phyloP scores from a whole-genome alignment of 2,797 vertebrate genomes.

The Eulemur albifrons region DNA sequence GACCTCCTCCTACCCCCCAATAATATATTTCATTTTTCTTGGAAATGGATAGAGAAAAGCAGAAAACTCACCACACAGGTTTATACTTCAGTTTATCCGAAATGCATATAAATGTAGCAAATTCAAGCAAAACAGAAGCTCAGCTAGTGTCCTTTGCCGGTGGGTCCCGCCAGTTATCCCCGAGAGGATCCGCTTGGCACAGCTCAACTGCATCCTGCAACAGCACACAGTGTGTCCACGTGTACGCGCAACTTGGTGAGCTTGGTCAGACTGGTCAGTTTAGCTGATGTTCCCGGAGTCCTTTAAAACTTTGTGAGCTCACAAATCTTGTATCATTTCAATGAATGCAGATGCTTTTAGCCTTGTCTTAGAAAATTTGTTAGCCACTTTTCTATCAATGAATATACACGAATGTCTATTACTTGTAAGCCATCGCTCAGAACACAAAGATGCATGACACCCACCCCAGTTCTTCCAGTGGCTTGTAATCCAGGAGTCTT shows the following conservation, averaged over 20 bases:
- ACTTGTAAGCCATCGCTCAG: neutral
- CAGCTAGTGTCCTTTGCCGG: neutral
- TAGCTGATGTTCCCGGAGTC: neutral
- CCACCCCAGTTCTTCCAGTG: neutral
- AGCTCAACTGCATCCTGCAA: neutral
- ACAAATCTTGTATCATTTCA: neutral
- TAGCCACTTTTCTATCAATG: neutral
- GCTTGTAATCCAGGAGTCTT: neutral
- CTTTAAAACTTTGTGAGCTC: neutral
- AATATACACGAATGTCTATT: neutral
- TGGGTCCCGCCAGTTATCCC: neutral
- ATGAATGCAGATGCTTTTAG: neutral
- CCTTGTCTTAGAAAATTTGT: neutral
- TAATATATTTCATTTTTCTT: neutral
- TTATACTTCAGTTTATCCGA: neutral
- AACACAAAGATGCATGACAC: neutral
- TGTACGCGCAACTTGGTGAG: rapidly evolving
- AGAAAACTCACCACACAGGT: neutral
- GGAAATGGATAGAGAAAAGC: neutral
- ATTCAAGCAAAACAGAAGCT: neutral
- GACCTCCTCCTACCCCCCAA: neutral
- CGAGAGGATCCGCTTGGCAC: no score
- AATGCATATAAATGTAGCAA: neutral
- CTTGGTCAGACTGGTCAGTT: rapidly evolving
- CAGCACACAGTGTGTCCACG: rapidly evolving